A percentile compares a stretch with the other conserved stretches of the same genome.
Conservation (phyloP, 1,140 invertebrate species). For the Phymastichus coffea region DNA sequence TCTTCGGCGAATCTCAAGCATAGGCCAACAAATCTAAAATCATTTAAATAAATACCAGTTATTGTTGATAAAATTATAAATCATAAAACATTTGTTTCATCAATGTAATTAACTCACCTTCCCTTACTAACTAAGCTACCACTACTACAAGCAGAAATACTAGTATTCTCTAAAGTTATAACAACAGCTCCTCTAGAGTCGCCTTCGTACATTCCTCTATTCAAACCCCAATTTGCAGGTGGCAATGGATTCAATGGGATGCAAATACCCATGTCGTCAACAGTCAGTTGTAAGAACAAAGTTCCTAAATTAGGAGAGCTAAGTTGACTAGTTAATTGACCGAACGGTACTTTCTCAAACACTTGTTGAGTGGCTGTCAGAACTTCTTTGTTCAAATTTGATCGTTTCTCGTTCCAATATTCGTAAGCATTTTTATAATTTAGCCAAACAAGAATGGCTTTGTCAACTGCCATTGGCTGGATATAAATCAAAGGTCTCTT, state of each 20-base stretch:
- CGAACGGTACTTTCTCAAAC: slow-evolving; percentile 73
- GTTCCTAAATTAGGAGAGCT: slow-evolving; percentile 79
- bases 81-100: too few species aligned
- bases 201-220: slow-evolving; percentile 69
- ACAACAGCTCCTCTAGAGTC: slow-evolving; percentile 89
- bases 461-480: slow-evolving; percentile 93
- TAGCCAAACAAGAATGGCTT: slow-evolving; percentile 94
- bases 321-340: slow-evolving; percentile 73
- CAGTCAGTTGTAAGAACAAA: slow-evolving; percentile 89
- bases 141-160: slow-evolving; percentile 82
- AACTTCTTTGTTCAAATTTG: slow-evolving; percentile 84
- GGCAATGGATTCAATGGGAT: slow-evolving; percentile 84
- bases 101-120: too few species aligned
- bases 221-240: slow-evolving; percentile 64
- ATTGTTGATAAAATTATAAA: not conserved
- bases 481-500: slow-evolving; percentile 91
- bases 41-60: slow-evolving; percentile 48
- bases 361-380: slow-evolving; percentile 79
- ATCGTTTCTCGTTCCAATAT: slow-evolving; percentile 96
- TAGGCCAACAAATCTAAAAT: slow-evolving; percentile 84
- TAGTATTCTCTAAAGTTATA: slow-evolving; percentile 90
- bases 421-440: slow-evolving; percentile 99
- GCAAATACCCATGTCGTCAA: slow-evolving; percentile 96
- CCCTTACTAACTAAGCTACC: slow-evolving; percentile 77
- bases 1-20: slow-evolving; percentile 94